These are phyloP conservation scores for Vireo altiloquus DNA, from an alignment of 2,113 vertebrate genomes.

Conservation along the genomic window DNA sequence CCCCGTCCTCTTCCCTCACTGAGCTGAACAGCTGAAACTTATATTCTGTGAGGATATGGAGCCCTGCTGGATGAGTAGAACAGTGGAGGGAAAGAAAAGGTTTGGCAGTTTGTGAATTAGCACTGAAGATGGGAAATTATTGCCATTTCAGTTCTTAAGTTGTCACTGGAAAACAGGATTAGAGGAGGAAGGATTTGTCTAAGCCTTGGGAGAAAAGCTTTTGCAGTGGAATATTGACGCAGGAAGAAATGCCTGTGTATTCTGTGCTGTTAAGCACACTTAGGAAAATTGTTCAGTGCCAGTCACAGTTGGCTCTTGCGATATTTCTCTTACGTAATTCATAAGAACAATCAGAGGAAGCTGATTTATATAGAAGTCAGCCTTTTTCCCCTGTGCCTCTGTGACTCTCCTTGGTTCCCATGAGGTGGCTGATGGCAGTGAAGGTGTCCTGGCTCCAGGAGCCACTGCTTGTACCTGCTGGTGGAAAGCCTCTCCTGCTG, in stretches of 20 bases:
- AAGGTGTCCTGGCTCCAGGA: background rate
- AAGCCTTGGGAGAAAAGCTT: background rate
- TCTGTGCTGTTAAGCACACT: background rate
- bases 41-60: accelerated
- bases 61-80: background rate
- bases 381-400: background rate
- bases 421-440: background rate
- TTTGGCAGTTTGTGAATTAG: constrained; percentile 38
- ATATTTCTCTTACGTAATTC: background rate
- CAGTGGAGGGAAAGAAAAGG: background rate
- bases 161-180: constrained; percentile 48
- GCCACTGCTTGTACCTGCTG: accelerated
- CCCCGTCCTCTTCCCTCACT: accelerated
- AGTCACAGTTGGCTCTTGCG: background rate
- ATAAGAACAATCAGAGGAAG: background rate
- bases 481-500: background rate
- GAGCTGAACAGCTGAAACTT: background rate
- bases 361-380: background rate
- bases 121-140: background rate
- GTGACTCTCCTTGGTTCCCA: background rate
- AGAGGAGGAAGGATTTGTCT: constrained; percentile 32
- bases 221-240: background rate
- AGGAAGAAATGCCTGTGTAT: background rate
- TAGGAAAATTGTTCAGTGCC: background rate
- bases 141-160: constrained; percentile 20